Evolutionary conservation across 2,113 vertebrate species (phyloP), one percentile per base, ranked within the genome.

Genomic region (Pungitius pungitius): DNA sequence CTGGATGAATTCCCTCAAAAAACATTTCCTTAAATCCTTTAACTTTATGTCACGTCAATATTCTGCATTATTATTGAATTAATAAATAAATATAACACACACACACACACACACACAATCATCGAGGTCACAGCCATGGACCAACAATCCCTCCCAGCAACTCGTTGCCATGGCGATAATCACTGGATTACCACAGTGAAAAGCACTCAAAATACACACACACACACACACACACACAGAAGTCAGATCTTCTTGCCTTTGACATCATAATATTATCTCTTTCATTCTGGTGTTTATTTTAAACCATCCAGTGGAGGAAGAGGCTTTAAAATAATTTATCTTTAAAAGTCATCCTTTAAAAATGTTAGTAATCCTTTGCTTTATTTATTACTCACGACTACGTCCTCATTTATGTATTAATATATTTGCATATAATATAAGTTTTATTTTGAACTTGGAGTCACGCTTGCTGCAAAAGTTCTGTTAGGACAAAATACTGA

Each of bases 141-240:
- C n/a, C 60, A 30, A 33, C 47, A 56, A 35, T 14, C 26, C 40
- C 8, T 35, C 55, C 35, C 17, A 12, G 65, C 27, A 55, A 55
- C 74, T 82, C 63, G 81, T 69, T 82, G 66, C 78, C 11, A 72
- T 59, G 66, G 0, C 13, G 37, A 86, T 78, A 77, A 70, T 80
- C 79, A 78, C 57, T 67, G 79, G 84, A 88, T 86, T 78, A 87
- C 60, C 61, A 86, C 4, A 75, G 65, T 37, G 73, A 65, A 78
- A 75, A 77, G 55, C 77, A 73, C 73, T 82, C 7, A 73, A 78
- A 82, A 69, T 15, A 13, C 33, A 8, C 20, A 39, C 57, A 14
- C 35, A 59, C 4, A 13, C 9, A 37, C 17, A 33, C 9, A 58
- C 18, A 11, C 27, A 20, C 9, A n/a, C 30, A 59, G 1, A 13